Conservation (phyloP, 2,888 invertebrate species). For the Julus scandinavius region DNA sequence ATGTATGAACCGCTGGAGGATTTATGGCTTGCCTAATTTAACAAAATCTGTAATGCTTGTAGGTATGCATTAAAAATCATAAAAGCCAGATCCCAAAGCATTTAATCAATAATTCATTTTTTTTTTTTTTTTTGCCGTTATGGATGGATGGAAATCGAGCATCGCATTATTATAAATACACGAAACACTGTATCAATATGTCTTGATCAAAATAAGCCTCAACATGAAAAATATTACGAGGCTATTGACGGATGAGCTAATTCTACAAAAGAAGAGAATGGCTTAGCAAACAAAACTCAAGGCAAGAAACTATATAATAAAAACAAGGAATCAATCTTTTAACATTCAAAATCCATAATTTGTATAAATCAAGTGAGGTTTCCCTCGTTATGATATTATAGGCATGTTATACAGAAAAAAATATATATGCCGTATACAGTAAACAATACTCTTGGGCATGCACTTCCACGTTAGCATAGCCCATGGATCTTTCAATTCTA, state of each 20-base stretch:
- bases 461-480: neutral
- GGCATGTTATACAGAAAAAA: neutral
- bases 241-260: neutral
- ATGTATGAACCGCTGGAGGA: neutral
- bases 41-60: conserved; percentile 25
- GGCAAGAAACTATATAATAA: neutral
- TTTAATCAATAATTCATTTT: conserved; percentile 6
- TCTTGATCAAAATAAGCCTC: neutral
- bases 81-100: neutral
- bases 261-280: too few species aligned
- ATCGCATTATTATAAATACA: neutral
- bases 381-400: neutral
- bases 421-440: neutral
- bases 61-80: neutral
- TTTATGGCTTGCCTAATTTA: neutral
- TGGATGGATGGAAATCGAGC: neutral
- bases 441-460: neutral
- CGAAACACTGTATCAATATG: neutral
- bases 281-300: neutral
- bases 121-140: too few species aligned
- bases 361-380: neutral
- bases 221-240: neutral
- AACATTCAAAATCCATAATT: neutral
- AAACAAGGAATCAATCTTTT: neutral
- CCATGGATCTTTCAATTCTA: neutral